Evolutionary conservation across 2,888 invertebrate species (phyloP).

Genomic region (Rhimphoctona megacephalus): DNA sequence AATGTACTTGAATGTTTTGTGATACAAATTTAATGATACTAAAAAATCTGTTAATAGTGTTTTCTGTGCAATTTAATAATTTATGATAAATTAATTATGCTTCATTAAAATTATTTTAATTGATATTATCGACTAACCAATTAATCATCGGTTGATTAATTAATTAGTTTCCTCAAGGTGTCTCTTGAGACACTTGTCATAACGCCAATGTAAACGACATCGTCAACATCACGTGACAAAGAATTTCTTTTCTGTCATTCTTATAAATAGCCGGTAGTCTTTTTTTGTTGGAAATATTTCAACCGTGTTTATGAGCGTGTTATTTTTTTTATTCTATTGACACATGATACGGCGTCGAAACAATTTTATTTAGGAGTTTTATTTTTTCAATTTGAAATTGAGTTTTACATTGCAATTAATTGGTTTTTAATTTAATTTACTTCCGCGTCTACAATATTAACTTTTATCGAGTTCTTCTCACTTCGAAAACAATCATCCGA

Average conservation of each 20-base stretch:
- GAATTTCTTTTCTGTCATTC: constrained; percentile 65
- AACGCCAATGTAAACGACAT: constrained; percentile 26
- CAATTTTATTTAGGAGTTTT: neutral
- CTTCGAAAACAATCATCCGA: neutral
- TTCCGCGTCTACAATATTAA: neutral
- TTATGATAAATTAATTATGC: neutral
- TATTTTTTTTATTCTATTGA: constrained; percentile 30
- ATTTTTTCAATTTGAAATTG: constrained; percentile 29
- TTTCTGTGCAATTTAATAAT: neutral
- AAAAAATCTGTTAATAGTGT: neutral
- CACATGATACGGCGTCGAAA: constrained; percentile 47
- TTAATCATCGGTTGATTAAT: neutral
- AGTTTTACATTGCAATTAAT: neutral
- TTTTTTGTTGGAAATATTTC: constrained; percentile 16
- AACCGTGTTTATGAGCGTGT: constrained; percentile 1
- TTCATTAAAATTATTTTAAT: neutral
- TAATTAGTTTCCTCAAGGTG: constrained; percentile 7
- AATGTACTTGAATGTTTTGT: neutral
- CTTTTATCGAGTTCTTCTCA: neutral
- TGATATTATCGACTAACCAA: neutral
- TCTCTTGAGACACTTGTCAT: constrained; percentile 37
- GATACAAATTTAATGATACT: neutral
- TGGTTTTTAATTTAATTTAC: neutral
- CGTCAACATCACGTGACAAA: constrained; percentile 52
- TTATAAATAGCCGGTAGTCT: constrained; percentile 66